Base-by-base conservation (phyloP, 2,888 invertebrate species). In the Argyresthia goedartella region DNA sequence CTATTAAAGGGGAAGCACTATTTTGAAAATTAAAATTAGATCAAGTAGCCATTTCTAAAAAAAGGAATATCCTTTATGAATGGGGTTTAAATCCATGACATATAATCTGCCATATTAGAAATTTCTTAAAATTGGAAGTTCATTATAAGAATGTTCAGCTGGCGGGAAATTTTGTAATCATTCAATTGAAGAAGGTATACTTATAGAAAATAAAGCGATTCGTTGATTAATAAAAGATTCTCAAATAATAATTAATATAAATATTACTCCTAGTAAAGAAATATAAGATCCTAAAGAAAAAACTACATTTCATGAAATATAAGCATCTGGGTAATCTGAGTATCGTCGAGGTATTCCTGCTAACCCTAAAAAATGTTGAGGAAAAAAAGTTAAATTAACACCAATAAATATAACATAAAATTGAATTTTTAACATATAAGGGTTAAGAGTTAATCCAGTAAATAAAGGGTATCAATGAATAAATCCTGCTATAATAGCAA, bases 331-430 rank as follows among this genome's bases (percentile, higher is more conserved):
- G 52, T 92, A 93, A 72, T 93, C 91, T 3, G 92, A 90, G 51
- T 93, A 93, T 55, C 93, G 93, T 53, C 93, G 93, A 48, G 93
- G 93, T 78, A 93, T 93, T 0, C 76, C 76, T 0, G 76, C 74
- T 69, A 78, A 65, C 0, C 77, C 76, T 72, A 78, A 64, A 63
- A 94, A 93, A 80, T 94, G 92, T 88, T 92, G 91, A 0, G 93
- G 93, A n/a, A 94, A 93, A 75, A 94, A 94, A 0, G 92, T 93
- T 87, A 93, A 68, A 84, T 93, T 94, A 61, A 94, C 92, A 55
- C 93, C 92, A 63, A 92, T 71, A 88, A 93, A 93, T 88, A 93
- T 92, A 57, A 82, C 68, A 62, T 87, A 70, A 87, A 94, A 93
- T 86, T 93, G 91, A 73, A 88, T 88, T 88, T 91, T 91, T 81